Percentiles rank a stretch among this genome's conserved stretches.
Conservation (phyloP, 64 coral and sea anemone genomes). For the Astreopora myriophthalma region DNA sequence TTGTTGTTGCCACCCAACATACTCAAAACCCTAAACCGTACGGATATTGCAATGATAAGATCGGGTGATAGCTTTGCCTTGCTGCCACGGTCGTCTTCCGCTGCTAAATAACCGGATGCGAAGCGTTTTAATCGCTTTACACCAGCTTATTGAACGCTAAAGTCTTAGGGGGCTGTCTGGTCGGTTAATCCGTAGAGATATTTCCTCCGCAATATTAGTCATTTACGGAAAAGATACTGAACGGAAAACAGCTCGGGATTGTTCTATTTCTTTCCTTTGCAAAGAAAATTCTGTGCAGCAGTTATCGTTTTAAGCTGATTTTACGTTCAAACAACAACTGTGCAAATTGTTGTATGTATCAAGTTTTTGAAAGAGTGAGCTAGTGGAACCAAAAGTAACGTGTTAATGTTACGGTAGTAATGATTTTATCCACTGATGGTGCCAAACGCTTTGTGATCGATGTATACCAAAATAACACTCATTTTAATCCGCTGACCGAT, state of each 20-base stretch:
- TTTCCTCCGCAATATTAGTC: background rate
- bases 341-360: too few relatives aligned
- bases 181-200: background rate
- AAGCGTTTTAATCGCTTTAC: background rate
- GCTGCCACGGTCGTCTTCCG: background rate
- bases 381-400: background rate
- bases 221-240: background rate
- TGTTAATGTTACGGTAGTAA: background rate
- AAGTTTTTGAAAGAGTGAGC: too few relatives aligned
- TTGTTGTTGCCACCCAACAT: background rate
- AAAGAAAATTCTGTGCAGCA: background rate
- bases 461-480: background rate
- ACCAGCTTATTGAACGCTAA: background rate
- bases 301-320: too few relatives aligned
- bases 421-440: background rate
- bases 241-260: too few relatives aligned
- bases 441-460: background rate
- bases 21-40: background rate
- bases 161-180: background rate
- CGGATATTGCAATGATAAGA: background rate
- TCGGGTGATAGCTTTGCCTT: too few relatives aligned
- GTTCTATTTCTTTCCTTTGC: background rate
- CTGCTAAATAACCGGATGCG: background rate
- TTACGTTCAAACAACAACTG: too few relatives aligned
- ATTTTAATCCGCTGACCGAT: background rate